Conservation (phyloP, 2,888 invertebrate genomes). For the Epinotia demarniana region DNA sequence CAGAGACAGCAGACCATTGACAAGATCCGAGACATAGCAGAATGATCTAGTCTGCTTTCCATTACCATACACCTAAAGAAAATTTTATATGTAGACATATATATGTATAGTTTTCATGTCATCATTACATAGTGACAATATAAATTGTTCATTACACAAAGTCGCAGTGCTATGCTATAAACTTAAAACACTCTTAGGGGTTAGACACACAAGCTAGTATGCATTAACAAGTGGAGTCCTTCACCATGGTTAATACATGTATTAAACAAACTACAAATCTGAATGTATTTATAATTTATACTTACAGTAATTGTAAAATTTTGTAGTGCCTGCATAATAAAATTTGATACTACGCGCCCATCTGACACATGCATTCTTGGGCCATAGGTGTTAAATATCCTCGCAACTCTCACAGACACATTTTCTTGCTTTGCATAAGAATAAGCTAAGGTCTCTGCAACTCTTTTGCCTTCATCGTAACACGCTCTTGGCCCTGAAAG, state of each 20-base stretch:
- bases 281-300: slow-evolving; percentile 40
- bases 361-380: slow-evolving; percentile 99
- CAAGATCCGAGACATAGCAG: slow-evolving; percentile 98
- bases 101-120: too few relatives aligned
- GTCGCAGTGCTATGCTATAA: background rate
- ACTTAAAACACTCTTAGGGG: too few relatives aligned
- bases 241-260: background rate
- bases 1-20: slow-evolving; percentile 95
- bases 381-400: slow-evolving; percentile 99
- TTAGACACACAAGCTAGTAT: background rate
- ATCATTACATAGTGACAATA: too few relatives aligned
- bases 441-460: slow-evolving; percentile 97
- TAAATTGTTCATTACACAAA: background rate
- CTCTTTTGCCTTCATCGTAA: slow-evolving; percentile 99
- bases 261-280: too few relatives aligned
- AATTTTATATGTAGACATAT: background rate
- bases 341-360: slow-evolving; percentile 99
- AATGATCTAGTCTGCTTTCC: slow-evolving; percentile 98
- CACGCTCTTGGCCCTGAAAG: slow-evolving; percentile 94
- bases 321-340: slow-evolving; percentile 97
- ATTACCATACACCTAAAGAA: slow-evolving; percentile 90
- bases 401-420: slow-evolving; percentile 96
- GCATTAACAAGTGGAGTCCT: background rate
- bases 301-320: slow-evolving; percentile 96
- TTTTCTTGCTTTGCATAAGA: slow-evolving; percentile 99